These are phyloP conservation scores for Platyura marginata DNA, from an alignment of 1,140 invertebrate species.

Conservation along the genomic window DNA sequence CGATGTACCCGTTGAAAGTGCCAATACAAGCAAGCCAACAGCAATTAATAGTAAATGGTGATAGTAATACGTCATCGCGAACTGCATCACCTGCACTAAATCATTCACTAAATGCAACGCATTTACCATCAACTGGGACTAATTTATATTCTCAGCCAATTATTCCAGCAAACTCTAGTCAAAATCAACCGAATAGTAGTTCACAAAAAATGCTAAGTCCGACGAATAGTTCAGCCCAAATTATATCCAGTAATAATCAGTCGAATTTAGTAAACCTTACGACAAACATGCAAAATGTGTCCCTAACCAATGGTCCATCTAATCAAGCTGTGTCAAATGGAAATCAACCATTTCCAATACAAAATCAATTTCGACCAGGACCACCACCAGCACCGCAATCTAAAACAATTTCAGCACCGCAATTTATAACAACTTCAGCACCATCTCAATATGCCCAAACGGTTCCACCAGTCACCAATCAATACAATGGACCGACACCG, in stretches of 20 bases:
- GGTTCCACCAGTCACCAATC: background rate
- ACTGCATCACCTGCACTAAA: background rate
- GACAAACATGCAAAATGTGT: background rate
- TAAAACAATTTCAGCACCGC: background rate
- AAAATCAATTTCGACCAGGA: background rate
- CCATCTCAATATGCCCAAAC: background rate
- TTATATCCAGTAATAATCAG: background rate
- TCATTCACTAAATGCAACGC: background rate
- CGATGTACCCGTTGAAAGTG: background rate
- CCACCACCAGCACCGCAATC: background rate
- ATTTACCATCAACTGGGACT: background rate
- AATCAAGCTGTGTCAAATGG: background rate
- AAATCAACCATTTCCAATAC: background rate
- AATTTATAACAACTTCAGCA: background rate
- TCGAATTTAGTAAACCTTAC: background rate
- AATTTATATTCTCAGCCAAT: background rate
- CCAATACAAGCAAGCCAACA: background rate
- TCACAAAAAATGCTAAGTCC: background rate
- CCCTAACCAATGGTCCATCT: background rate
- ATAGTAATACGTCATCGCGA: background rate
- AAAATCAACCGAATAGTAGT: background rate
- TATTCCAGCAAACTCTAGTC: background rate
- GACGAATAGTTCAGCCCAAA: background rate
- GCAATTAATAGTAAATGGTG: background rate
- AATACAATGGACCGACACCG: background rate